phyloP scores from a whole-genome alignment of 2,888 invertebrate species.

The Hylaea fasciaria region DNA sequence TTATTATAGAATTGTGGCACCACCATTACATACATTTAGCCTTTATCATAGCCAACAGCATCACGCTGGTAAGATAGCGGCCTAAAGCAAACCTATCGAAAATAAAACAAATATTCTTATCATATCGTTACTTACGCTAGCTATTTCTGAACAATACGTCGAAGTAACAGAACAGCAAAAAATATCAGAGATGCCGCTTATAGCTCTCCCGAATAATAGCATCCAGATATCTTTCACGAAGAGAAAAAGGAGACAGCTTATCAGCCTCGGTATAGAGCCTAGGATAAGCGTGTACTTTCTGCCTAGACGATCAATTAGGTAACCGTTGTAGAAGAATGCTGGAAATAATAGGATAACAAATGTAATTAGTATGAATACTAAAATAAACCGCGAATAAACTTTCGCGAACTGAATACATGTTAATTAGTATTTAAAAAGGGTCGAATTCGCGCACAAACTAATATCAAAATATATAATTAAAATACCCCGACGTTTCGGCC shows the following conservation, averaged over 20 bases:
- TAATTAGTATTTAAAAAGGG: too few species aligned
- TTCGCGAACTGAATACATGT: too few species aligned
- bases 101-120: too few species aligned
- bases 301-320: conserved; percentile 45
- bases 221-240: conserved; percentile 57
- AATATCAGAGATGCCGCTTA: conserved; percentile 46
- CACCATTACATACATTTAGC: too few species aligned
- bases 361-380: background rate
- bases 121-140: conserved; percentile 49
- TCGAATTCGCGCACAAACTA: too few species aligned
- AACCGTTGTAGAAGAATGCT: conserved; percentile 37
- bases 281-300: conserved; percentile 45
- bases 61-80: too few species aligned
- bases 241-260: conserved; percentile 41
- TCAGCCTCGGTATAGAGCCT: conserved; percentile 45
- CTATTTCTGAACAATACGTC: conserved; percentile 61
- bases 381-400: too few species aligned
- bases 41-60: too few species aligned
- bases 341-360: conserved; percentile 20
- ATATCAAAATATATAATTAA: too few species aligned
- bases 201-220: conserved; percentile 48
- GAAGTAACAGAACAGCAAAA: conserved; percentile 49
- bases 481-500: too few species aligned
- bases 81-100: too few species aligned
- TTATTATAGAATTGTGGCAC: too few species aligned